phyloP scores from a whole-genome alignment of 2,797 vertebrate genomes.

The Bradypodion ventrale region DNA sequence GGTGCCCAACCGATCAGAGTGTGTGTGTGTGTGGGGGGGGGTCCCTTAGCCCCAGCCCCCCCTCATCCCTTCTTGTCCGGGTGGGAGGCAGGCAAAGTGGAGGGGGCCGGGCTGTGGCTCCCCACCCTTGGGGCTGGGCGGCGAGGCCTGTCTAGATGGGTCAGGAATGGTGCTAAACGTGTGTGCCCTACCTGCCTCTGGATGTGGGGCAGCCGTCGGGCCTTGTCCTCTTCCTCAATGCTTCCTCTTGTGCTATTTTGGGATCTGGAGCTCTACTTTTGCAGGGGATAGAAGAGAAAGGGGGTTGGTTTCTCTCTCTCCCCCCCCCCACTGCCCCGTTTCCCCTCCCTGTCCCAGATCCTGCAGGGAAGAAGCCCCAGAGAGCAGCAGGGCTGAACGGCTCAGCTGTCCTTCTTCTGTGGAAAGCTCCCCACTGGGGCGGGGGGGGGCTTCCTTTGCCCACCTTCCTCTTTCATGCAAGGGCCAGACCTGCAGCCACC shows the following conservation, averaged over 20 bases:
- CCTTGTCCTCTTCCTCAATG: not conserved
- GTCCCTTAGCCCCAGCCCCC: too few species aligned
- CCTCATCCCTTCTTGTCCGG: fast-evolving
- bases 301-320: too few species aligned
- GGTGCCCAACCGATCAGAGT: too few species aligned
- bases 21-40: not conserved
- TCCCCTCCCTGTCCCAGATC: not conserved
- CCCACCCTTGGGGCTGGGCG: not conserved
- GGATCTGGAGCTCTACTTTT: not conserved
- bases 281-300: too few species aligned
- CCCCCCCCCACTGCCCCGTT: too few species aligned
- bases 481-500: too few species aligned
- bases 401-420: not conserved
- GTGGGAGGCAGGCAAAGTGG: not conserved
- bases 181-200: not conserved
- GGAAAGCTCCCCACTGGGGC: not conserved
- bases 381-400: not conserved
- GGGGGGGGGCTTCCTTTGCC: too few species aligned
- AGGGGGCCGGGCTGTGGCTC: not conserved
- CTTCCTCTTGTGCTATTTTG: not conserved
- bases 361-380: not conserved
- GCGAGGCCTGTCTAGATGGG: not conserved
- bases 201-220: not conserved
- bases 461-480: too few species aligned
- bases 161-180: too few species aligned